A percentile compares a stretch with the other conserved stretches of the same genome.
Conservation (phyloP, 2,797 vertebrate species). For the Schizopygopsis pylzovi region DNA sequence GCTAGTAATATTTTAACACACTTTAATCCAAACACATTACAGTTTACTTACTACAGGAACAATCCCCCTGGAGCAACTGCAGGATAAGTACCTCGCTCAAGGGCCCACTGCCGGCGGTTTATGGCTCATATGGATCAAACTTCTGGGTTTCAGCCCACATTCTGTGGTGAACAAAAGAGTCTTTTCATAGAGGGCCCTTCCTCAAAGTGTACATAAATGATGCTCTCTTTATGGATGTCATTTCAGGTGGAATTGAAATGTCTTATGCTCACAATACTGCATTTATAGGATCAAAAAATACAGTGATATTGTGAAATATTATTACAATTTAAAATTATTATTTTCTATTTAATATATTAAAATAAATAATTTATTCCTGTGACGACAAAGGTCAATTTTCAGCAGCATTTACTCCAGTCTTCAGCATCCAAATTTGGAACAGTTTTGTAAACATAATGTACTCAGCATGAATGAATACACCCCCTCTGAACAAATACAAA, state of each 20-base stretch:
- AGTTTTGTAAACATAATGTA: too few species aligned
- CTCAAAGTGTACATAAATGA: background rate
- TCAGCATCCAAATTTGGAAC: too few species aligned
- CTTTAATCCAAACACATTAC: slow-evolving; percentile 1
- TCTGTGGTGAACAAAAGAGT: background rate
- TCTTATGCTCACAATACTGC: background rate
- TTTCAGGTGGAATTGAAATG: background rate
- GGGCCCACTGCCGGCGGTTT: background rate
- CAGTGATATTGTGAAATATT: background rate
- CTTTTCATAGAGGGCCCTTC: background rate
- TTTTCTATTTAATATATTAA: too few species aligned
- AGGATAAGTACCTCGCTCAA: background rate
- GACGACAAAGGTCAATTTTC: too few species aligned
- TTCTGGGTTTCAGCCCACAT: background rate
- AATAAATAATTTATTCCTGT: too few species aligned
- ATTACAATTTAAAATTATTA: too few species aligned
- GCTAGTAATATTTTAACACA: background rate
- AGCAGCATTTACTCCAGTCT: too few species aligned
- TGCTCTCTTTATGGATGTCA: background rate
- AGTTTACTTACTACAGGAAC: slow-evolving; percentile 16
- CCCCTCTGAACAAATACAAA: too few species aligned
- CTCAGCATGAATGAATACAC: too few species aligned
- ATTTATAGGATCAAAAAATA: background rate
- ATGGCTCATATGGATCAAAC: slow-evolving; percentile 11
- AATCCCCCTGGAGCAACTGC: slow-evolving; percentile 3